Evolutionary conservation across 2,113 vertebrate genomes (phyloP).

Genomic region (Leucopsar rothschildi): DNA sequence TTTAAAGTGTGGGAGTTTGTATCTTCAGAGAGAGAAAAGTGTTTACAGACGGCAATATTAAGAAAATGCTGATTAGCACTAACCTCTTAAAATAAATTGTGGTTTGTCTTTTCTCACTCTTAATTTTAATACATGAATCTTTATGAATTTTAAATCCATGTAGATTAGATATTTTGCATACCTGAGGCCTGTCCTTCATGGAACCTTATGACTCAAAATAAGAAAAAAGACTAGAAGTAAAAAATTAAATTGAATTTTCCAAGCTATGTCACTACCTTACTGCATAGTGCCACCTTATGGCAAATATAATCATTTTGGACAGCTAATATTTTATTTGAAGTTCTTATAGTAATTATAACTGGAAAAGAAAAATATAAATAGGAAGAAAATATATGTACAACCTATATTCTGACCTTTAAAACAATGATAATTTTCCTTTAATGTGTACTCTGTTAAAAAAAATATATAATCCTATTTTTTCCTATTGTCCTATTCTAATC

Average conservation of each 20-base stretch:
- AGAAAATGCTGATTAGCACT: not conserved
- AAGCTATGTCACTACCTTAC: not conserved
- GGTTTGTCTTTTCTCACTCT: not conserved
- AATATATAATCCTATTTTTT: not conserved
- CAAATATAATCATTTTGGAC: not conserved
- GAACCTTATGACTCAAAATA: not conserved
- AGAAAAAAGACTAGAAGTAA: not conserved
- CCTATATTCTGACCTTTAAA: not conserved
- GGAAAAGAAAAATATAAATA: not conserved
- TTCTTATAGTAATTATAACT: not conserved
- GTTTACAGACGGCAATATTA: not conserved
- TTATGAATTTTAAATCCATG: not conserved
- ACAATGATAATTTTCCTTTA: not conserved
- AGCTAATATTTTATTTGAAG: not conserved
- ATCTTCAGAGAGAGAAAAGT: not conserved
- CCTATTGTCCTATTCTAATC: not conserved
- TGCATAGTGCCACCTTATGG: not conserved
- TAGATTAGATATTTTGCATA: not conserved
- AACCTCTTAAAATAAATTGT: not conserved
- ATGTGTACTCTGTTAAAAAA: not conserved
- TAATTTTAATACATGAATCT: not conserved
- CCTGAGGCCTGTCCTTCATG: not conserved
- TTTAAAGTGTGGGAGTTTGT: not conserved
- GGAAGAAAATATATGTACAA: not conserved
- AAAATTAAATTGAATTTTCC: not conserved